phyloP scores from a whole-genome alignment of 2,113 vertebrate species.

The Hucho hucho region DNA sequence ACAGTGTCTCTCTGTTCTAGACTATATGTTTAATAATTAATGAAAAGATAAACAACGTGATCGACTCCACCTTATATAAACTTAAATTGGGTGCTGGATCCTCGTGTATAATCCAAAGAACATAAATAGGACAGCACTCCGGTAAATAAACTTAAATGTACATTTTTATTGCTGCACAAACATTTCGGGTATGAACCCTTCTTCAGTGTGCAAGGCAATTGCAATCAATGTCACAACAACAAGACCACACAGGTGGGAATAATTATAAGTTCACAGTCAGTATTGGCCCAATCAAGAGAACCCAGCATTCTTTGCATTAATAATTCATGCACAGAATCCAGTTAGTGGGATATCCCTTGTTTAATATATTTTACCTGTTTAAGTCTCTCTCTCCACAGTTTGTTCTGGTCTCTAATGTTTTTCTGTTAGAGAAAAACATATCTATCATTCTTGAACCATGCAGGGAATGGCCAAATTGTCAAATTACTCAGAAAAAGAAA shows the following conservation, averaged over 20 bases:
- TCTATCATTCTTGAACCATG: conserved; percentile 61
- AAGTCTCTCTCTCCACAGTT: conserved; percentile 26
- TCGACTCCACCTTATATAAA: too few species aligned
- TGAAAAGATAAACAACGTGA: too few species aligned
- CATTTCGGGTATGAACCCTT: too few species aligned
- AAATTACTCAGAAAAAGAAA: conserved; percentile 69
- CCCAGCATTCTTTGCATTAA: too few species aligned
- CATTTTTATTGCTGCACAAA: too few species aligned
- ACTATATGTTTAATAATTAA: conserved; percentile 29
- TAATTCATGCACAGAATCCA: conserved; percentile 32
- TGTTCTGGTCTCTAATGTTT: conserved; percentile 36
- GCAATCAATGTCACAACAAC: too few species aligned
- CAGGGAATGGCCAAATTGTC: conserved; percentile 64
- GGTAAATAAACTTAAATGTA: too few species aligned
- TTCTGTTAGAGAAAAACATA: conserved; percentile 54
- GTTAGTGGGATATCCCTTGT: conserved; percentile 37
- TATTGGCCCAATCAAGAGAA: neutral
- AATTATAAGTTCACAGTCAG: conserved; percentile 39
- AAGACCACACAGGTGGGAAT: neutral
- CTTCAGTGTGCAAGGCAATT: too few species aligned
- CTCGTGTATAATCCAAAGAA: too few species aligned
- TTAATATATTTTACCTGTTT: conserved; percentile 47
- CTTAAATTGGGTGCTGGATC: too few species aligned
- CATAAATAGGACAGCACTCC: too few species aligned
- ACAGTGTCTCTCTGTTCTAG: conserved; percentile 10